These are phyloP conservation scores for Eurois occulta DNA, from an alignment of 2,888 invertebrate species.

Conservation along the genomic window DNA sequence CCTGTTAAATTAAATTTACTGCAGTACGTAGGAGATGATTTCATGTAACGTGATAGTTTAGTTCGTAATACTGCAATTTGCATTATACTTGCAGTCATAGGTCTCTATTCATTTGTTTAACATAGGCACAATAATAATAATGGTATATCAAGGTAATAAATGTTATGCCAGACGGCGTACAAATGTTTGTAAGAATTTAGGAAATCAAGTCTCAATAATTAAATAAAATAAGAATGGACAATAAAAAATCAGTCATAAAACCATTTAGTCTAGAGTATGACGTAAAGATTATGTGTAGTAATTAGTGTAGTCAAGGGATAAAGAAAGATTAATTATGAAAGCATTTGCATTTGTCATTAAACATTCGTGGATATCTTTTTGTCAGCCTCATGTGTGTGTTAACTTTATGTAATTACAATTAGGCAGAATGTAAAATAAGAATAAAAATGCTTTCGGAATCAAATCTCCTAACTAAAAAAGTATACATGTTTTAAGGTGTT, in stretches of 20 bases:
- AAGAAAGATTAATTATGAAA: slow-evolving; percentile 2
- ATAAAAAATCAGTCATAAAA: too few species aligned
- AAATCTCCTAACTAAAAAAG: neutral
- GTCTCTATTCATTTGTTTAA: too few species aligned
- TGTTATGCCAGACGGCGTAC: too few species aligned
- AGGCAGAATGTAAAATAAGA: neutral
- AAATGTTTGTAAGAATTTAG: too few species aligned
- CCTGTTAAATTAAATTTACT: slow-evolving; percentile 80
- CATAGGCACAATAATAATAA: too few species aligned
- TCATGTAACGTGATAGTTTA: slow-evolving; percentile 63
- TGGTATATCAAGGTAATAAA: too few species aligned
- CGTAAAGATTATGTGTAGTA: slow-evolving; percentile 1
- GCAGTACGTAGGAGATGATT: slow-evolving; percentile 60
- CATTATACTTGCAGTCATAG: slow-evolving; percentile 40
- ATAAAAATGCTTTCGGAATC: neutral
- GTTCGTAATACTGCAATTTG: slow-evolving; percentile 48
- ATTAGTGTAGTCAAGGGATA: neutral
- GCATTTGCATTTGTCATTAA: neutral
- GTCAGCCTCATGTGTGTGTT: neutral
- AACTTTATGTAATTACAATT: neutral
- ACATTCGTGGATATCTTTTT: neutral
- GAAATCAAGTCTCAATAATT: too few species aligned
- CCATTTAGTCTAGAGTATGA: too few species aligned
- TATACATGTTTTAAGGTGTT: neutral
- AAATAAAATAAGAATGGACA: too few species aligned